A percentile compares a stretch with the other conserved stretches of the same genome.
Conservation (phyloP, 1,140 invertebrate species). For the Drosophila oshimai region DNA sequence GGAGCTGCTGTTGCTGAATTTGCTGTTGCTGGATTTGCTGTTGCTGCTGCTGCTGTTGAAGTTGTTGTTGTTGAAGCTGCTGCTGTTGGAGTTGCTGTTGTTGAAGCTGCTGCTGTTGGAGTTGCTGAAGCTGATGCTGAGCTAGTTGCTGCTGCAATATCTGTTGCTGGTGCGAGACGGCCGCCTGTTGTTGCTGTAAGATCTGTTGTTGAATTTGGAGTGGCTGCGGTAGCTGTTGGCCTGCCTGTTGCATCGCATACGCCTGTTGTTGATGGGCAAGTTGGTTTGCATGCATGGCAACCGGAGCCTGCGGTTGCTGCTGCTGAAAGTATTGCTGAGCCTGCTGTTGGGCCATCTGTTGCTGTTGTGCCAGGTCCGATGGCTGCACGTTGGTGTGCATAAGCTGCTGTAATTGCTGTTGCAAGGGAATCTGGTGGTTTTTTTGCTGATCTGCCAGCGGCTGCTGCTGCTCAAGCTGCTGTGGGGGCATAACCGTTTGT, state of each 20-base stretch:
- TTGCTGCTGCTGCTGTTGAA: slow-evolving; percentile 49
- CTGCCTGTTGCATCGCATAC: slow-evolving; percentile 26
- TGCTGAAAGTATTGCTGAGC: slow-evolving; percentile 46
- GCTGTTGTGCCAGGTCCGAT: slow-evolving; percentile 50
- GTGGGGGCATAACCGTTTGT: slow-evolving; percentile 37
- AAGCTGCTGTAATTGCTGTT: slow-evolving; percentile 72
- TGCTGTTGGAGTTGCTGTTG: slow-evolving; percentile 21
- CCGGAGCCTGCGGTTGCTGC: slow-evolving; percentile 13
- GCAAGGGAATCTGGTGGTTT: slow-evolving; percentile 75
- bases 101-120: slow-evolving; percentile 35
- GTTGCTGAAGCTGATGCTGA: slow-evolving; percentile 49
- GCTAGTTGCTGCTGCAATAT: slow-evolving; percentile 45
- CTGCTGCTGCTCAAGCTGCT: slow-evolving; percentile 81
- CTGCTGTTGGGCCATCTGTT: slow-evolving; percentile 54
- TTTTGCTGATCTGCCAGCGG: slow-evolving; percentile 15
- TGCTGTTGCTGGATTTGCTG: slow-evolving; percentile 45
- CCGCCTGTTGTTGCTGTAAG: slow-evolving; percentile 31
- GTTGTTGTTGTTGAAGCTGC: slow-evolving; percentile 65
- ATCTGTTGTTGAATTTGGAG: slow-evolving; percentile 43
- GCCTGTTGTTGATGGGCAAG: slow-evolving; percentile 24
- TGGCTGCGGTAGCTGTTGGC: slow-evolving; percentile 35
- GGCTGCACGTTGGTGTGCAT: slow-evolving; percentile 61
- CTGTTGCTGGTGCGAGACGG: slow-evolving; percentile 41
- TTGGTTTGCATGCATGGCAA: slow-evolving; percentile 36
- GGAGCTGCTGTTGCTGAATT: slow-evolving; percentile 15